Percentiles rank a stretch among this genome's conserved stretches.
phyloP scores from a whole-genome alignment of 2,888 invertebrate species.

The Agonopterix alstromeriana region DNA sequence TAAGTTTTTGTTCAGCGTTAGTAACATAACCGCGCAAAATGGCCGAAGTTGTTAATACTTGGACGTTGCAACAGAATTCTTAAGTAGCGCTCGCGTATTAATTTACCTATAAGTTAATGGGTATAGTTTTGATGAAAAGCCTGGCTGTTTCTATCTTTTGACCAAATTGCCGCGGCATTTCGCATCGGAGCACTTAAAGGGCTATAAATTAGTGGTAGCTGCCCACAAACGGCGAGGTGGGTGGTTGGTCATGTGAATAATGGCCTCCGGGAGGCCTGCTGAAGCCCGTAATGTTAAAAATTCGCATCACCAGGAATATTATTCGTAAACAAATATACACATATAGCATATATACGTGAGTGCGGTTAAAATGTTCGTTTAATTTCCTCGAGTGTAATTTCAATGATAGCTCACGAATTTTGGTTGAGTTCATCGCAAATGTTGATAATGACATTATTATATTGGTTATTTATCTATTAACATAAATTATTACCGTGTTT shows the following conservation, averaged over 20 bases:
- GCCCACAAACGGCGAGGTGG: constrained; percentile 67
- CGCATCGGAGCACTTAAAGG: constrained; percentile 62
- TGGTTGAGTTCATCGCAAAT: too few relatives aligned
- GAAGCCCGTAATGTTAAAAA: constrained; percentile 39
- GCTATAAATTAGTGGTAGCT: constrained; percentile 67
- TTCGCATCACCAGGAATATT: constrained; percentile 12
- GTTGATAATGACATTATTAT: not conserved
- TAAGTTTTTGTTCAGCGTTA: not conserved
- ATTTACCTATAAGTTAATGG: not conserved
- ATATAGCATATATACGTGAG: constrained; percentile 9
- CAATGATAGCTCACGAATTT: too few relatives aligned
- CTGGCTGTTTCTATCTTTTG: constrained; percentile 43
- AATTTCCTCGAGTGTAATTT: constrained; percentile 1
- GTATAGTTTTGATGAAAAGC: constrained; percentile 14
- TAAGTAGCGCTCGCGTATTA: too few relatives aligned
- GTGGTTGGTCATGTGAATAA: constrained; percentile 62
- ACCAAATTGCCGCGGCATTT: constrained; percentile 46
- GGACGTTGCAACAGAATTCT: too few relatives aligned
- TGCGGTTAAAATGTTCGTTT: constrained; percentile 1
- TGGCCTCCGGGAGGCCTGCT: constrained; percentile 49
- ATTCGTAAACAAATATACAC: constrained; percentile 22
- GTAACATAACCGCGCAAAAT: not conserved
- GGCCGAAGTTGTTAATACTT: too few relatives aligned
- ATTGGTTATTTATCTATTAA: too few relatives aligned
- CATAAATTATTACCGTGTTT: not conserved